phyloP scores from a whole-genome alignment of 2,113 vertebrate genomes.

The Pygoscelis adeliae region DNA sequence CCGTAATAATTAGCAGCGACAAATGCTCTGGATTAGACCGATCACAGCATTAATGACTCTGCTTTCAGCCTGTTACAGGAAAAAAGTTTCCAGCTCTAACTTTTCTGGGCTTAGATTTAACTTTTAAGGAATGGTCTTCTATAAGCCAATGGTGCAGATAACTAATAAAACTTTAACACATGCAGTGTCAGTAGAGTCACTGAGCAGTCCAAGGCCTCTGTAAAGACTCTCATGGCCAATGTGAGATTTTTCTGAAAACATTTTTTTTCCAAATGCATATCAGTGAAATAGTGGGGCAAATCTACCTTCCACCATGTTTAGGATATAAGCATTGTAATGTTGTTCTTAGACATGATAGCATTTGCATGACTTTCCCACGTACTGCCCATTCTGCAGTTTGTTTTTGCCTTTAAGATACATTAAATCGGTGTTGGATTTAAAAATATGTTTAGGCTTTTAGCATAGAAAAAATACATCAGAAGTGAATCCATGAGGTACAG shows the following conservation, averaged over 20 bases:
- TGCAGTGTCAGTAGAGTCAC: fast-evolving
- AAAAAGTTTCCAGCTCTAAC: constrained; percentile 19
- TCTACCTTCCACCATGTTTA: background rate
- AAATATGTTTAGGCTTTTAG: background rate
- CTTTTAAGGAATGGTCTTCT: background rate
- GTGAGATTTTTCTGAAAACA: background rate
- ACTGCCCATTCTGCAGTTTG: background rate
- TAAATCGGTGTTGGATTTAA: background rate
- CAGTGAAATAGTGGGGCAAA: background rate
- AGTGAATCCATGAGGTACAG: background rate
- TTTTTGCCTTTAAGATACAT: background rate
- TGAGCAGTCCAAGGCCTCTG: background rate
- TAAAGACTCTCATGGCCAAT: background rate
- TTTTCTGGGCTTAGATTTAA: background rate
- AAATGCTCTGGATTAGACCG: constrained; percentile 87
- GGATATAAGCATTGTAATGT: background rate
- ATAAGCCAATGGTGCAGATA: background rate
- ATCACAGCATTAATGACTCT: constrained; percentile 67
- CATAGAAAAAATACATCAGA: background rate
- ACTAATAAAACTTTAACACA: fast-evolving
- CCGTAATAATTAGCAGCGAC: constrained; percentile 97
- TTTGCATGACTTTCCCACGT: background rate
- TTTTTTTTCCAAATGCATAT: background rate
- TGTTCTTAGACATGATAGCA: background rate
- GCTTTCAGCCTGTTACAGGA: constrained; percentile 42